Base-by-base conservation (phyloP, 2,113 vertebrate genomes). In the Sialia sialis region DNA sequence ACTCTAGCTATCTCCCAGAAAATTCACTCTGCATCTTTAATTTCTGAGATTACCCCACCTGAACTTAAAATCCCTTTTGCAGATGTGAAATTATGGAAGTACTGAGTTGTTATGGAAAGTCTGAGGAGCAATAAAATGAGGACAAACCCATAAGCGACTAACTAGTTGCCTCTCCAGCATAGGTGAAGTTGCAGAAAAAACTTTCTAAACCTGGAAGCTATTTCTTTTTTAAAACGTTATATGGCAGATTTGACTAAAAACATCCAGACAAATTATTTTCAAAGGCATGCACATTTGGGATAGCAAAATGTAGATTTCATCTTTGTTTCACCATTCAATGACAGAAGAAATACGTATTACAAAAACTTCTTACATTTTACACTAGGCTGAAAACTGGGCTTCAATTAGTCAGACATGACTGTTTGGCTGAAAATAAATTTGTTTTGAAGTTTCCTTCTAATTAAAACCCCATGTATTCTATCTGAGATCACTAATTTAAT, bases 361-460 rank as follows among this genome's bases (percentile, higher is more conserved):
- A 89, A 76, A 68, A 25, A 51, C 5, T 69, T 76, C 17, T 70
- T 73, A 27, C 46, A 43, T 52, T 82, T 90, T 74, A 86, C 74
- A 20, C 25, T 62, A 67, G 22, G 38, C 29, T 93, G 85, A 88
- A 73, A 73, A 19, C 10, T 69, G 64, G 22, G 22, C 18, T 93
- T 88, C 44, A 58, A 6, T 54, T 88, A 80, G 49, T 80, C 63
- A 73, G 79, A 49, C 54, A 38, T 51, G 48, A 68, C 54, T 90
- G 46, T 86, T 13, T 16, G 7, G 38, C 25, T 70, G 46, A 15
- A 90, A 92, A 77, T 7, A 90, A 74, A 80, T 46, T 49, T 90
- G 67, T 90, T 96, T 90, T 86, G 63, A 95, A 80, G 63, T 49
- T 86, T 89, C 16, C 51, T 67, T 86, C 29, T 89, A 90, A 92